Base-by-base conservation (phyloP, 2,888 invertebrate species). In the Ephialtes manifestator region DNA sequence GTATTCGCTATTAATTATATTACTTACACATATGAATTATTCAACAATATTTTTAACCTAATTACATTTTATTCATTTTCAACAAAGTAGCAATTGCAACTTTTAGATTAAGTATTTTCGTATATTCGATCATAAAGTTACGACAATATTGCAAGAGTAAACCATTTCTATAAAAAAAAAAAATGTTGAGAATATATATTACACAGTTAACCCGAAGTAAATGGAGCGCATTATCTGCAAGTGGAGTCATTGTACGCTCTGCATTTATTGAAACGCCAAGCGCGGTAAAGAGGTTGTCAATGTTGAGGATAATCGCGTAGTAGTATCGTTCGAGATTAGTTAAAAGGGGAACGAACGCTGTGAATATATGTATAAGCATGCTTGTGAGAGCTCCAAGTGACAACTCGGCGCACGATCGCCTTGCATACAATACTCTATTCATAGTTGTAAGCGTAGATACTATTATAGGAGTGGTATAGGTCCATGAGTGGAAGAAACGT, bases 401-500 rank as follows among this genome's bases (percentile, higher is more conserved):
- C 24, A 24, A 28, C 18, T 60, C 18, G 20, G 39, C 20, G 35
- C 65, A 39, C 35, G 65, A 65, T 65, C 65, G 65, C 10, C 39
- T n/a, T 18, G 65, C 65, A 39, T 20, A 65, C 65, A 65, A 65
- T 65, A 13, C 20, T 20, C 65, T 39, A 65, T 65, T 65, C 65
- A 65, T 39, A 39, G 65, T 39, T 20, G 39, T 20, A 65, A 39
- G 65, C 63, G 58, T 11, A 4, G 65, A 20, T 39, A 43, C 65
- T 65, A 39, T 65, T 39, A 65, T 39, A 65, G 65, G 18, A 65
- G 65, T 63, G 35, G 63, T 39, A 60, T 7, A 31, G 60, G 60
- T 31, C 60, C 60, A 60, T 60, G 60, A 60, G 60, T 31, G 31
- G n/a, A 60, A 60, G 60, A 60, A 60, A 60, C 28, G 60, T 60